Conservation (phyloP, 1,140 invertebrate genomes). For the Drosophila jambulina region DNA sequence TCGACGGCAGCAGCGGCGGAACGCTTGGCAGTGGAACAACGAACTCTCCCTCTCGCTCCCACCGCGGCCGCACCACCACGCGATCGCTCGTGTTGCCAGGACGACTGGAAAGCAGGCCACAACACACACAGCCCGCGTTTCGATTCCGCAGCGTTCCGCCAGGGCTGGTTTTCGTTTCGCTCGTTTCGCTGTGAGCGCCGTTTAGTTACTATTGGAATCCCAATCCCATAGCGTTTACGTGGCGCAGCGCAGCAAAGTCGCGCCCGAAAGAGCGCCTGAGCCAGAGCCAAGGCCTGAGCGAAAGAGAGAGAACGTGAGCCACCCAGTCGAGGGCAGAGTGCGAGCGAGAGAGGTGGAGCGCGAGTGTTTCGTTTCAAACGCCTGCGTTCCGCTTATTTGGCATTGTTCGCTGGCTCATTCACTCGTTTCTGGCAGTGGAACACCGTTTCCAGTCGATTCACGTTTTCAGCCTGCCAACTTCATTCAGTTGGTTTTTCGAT, state of each 20-base stretch:
- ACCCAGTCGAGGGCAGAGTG: background rate
- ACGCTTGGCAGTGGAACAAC: conserved; percentile 48
- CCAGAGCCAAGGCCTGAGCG: conserved; percentile 6
- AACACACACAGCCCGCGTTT: conserved; percentile 39
- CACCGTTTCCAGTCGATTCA: conserved; percentile 62
- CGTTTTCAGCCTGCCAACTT: conserved; percentile 18
- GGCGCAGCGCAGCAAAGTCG: conserved; percentile 53
- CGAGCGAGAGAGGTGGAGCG: conserved; percentile 23
- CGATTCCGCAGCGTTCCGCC: conserved; percentile 49
- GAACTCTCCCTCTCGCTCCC: conserved; percentile 27
- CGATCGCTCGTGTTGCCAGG: conserved; percentile 71
- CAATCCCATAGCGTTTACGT: conserved; percentile 80
- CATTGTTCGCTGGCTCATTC: conserved; percentile 52
- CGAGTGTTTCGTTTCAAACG: conserved; percentile 63
- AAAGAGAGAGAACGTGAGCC: conserved; percentile 3
- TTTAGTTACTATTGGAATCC: conserved; percentile 84
- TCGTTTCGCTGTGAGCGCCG: conserved; percentile 63
- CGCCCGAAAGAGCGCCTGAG: conserved; percentile 24
- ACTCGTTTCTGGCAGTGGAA: conserved; percentile 67
- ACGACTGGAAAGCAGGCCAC: conserved; percentile 69
- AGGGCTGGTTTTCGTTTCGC: conserved; percentile 81
- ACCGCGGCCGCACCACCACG: conserved; percentile 14
- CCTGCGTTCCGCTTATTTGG: conserved; percentile 41
- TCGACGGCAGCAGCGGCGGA: conserved; percentile 18
- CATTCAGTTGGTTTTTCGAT: conserved; percentile 24